These are phyloP conservation scores for Camponotus fellah DNA, from an alignment of 2,888 invertebrate species.

Conservation along the genomic window DNA sequence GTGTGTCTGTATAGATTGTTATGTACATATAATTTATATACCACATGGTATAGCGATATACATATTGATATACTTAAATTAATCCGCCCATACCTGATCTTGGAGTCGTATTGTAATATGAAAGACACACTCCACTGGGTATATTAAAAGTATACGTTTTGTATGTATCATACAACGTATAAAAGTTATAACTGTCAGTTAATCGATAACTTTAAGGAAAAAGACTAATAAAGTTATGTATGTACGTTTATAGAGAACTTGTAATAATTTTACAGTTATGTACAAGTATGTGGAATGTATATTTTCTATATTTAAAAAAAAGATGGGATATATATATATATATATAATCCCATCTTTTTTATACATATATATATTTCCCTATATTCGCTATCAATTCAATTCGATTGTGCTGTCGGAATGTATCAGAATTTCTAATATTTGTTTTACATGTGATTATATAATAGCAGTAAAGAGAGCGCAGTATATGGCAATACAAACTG, in stretches of 20 bases:
- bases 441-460: constrained; percentile 28
- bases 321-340: neutral
- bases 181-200: constrained; percentile 22
- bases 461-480: neutral
- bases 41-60: constrained; percentile 48
- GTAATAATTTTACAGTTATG: constrained; percentile 38
- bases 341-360: too few species aligned
- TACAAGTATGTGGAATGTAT: constrained; percentile 32
- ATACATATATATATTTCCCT: too few species aligned
- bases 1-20: constrained; percentile 40
- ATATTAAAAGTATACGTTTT: neutral
- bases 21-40: constrained; percentile 43
- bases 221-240: constrained; percentile 11
- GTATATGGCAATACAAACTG: constrained; percentile 11
- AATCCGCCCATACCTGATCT: constrained; percentile 73
- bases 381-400: constrained; percentile 6
- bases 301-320: constrained; percentile 29
- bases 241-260: constrained; percentile 33
- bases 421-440: constrained; percentile 30
- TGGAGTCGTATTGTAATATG: constrained; percentile 25
- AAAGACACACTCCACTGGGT: constrained; percentile 10
- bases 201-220: constrained; percentile 18
- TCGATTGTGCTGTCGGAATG: neutral
- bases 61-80: constrained; percentile 68
- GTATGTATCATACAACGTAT: neutral